Evolutionary conservation across 2,113 vertebrate species (phyloP).

Genomic region (Vulpes ferrilata): DNA sequence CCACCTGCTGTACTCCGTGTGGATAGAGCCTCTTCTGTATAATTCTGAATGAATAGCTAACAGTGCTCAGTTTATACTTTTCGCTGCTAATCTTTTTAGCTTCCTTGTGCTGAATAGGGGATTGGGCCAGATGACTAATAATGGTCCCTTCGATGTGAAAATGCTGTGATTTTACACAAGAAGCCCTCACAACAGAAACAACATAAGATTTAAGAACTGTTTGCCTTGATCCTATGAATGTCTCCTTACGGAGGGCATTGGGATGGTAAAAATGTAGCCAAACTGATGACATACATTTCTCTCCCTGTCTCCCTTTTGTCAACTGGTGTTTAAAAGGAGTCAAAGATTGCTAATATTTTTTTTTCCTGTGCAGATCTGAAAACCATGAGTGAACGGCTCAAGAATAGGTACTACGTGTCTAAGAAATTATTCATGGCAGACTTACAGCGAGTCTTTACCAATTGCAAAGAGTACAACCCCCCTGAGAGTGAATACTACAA

Average conservation of each 20-base stretch:
- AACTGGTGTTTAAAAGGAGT: slow-evolving; percentile 55
- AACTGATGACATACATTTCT: not conserved
- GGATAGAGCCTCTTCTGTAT: slow-evolving; percentile 3
- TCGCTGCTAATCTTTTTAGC: slow-evolving; percentile 19
- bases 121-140: slow-evolving; percentile 16
- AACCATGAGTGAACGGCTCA: slow-evolving; percentile 99
- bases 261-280: not conserved
- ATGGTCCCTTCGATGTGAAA: slow-evolving; percentile 9
- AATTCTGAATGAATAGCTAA: slow-evolving; percentile 8
- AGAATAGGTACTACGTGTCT: slow-evolving; percentile 98
- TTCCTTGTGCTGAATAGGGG: slow-evolving; percentile 27
- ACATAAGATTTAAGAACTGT: not conserved
- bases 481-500: slow-evolving; percentile 99
- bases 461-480: slow-evolving; percentile 99
- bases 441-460: slow-evolving; percentile 99
- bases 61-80: not conserved
- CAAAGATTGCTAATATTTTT: slow-evolving; percentile 81
- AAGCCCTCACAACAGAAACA: not conserved
- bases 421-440: slow-evolving; percentile 99
- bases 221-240: not conserved
- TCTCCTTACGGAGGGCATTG: not conserved
- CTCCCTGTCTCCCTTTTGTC: not conserved
- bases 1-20: not conserved
- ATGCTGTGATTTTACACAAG: slow-evolving; percentile 9
- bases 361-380: slow-evolving; percentile 94